These are phyloP conservation scores for Talpa occidentalis DNA, from an alignment of 2,113 vertebrate species.

Conservation along the genomic window DNA sequence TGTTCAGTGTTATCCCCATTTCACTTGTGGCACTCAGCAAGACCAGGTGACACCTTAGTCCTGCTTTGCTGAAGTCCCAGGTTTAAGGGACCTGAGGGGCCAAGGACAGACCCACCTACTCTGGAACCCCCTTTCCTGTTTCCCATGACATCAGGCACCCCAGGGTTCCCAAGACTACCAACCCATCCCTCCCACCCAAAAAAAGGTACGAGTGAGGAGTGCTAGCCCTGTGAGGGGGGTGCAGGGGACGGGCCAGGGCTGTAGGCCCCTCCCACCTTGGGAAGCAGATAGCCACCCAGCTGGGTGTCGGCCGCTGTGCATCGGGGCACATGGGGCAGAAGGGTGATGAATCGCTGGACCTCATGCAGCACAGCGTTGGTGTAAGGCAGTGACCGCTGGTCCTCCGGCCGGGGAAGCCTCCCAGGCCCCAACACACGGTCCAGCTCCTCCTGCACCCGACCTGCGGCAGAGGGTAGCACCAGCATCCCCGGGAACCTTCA, in stretches of 20 bases:
- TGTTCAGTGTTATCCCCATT: background rate
- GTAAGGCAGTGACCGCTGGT: conserved; percentile 86
- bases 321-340: conserved; percentile 86
- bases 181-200: too few species aligned
- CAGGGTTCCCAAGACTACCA: too few species aligned
- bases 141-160: background rate
- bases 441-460: conserved; percentile 86
- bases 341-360: conserved; percentile 92
- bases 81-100: background rate
- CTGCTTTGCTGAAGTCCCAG: background rate
- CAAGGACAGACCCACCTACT: background rate
- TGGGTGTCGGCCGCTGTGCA: conserved; percentile 74
- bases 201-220: background rate
- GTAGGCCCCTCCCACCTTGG: conserved; percentile 82
- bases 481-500: fast-evolving
- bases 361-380: conserved; percentile 93
- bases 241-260: too few species aligned
- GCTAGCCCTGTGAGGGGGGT: too few species aligned
- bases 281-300: conserved; percentile 87
- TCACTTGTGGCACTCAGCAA: background rate
- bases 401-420: conserved; percentile 75
- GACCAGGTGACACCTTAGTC: background rate
- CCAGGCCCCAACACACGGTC: conserved; percentile 69
- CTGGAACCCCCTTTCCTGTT: background rate
- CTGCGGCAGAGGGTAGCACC: conserved; percentile 35